Base-by-base conservation (phyloP, 2,888 invertebrate species). In the Noctua janthina region DNA sequence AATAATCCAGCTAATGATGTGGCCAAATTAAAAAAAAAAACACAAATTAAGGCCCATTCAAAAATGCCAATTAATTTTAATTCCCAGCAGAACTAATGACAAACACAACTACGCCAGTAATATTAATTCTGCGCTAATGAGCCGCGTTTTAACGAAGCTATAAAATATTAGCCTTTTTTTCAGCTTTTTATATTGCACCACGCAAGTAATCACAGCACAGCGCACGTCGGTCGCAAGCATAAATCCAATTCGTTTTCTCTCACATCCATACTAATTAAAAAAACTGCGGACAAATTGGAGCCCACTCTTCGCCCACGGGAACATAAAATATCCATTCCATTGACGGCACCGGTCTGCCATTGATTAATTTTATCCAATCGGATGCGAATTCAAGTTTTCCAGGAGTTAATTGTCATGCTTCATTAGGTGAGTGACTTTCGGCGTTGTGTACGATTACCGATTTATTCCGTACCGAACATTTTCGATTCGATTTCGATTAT, bases 271-370 rank as follows among this genome's bases (percentile, higher is more conserved):
- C 94, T 96, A 96, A 96, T 96, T 96, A 96, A 96, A 96, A 39
- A 96, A 96, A 95, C 94, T 96, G 96, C 95, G 96, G 96, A 95
- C 96, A 96, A 96, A 96, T 96, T 96, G 96, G 94, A 92, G 93
- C 92, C 94, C 95, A 94, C 95, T 94, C 93, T 91, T 93, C 95
- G 95, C 95, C 96, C 95, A 94, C 94, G 95, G 95, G 95, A 95
- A 95, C 95, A 96, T 95, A 95, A 96, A 96, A 96, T 95, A 96
- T 95, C 96, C 95, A 95, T 96, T 95, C 94, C 93, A 93, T 93
- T 94, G 94, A 94, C 93, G 94, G 91, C 78, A 85, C 88, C 91
- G 92, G 92, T 91, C 91, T 85, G 91, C 94, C 94, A 94, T 95
- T 96, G 96, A 96, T 96, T 96, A 96, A 96, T 96, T 96, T 95